Percentiles rank a stretch among this genome's conserved stretches.
Evolutionary conservation across 2,888 invertebrate species (phyloP).

Genomic region (Synergus japonicus): DNA sequence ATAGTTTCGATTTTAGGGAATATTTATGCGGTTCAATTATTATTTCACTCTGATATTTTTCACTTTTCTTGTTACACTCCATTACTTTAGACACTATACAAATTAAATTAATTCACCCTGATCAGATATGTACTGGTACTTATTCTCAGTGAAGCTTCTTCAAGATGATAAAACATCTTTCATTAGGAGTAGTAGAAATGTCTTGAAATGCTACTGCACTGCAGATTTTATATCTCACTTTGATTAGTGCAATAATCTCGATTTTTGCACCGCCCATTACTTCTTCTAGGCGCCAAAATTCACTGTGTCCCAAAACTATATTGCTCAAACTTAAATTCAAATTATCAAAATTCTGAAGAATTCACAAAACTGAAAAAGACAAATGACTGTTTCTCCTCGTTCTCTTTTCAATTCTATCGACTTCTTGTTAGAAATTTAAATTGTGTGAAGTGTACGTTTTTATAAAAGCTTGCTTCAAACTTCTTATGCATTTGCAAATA

Average conservation of each 20-base stretch:
- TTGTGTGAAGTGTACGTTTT: not conserved
- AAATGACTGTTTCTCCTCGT: not conserved
- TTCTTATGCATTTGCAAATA: slow-evolving; percentile 16
- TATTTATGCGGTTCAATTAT: not conserved
- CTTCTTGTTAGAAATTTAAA: not conserved
- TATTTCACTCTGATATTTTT: not conserved
- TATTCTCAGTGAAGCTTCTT: not conserved
- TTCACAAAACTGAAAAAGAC: not conserved
- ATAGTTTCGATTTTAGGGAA: not conserved
- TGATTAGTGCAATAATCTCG: not conserved
- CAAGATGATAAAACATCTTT: slow-evolving; percentile 7
- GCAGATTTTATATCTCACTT: slow-evolving; percentile 6
- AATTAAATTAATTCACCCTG: not conserved
- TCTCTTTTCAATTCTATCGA: not conserved
- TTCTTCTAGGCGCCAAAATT: slow-evolving; percentile 19
- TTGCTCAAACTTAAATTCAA: not conserved
- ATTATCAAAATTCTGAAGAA: not conserved
- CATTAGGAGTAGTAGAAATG: slow-evolving; percentile 13
- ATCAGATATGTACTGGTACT: not conserved
- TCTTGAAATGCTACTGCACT: slow-evolving; percentile 28
- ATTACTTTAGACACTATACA: not conserved
- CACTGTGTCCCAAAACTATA: not conserved
- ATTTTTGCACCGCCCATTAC: slow-evolving; percentile 22
- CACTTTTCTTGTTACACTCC: not conserved
- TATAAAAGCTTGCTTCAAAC: slow-evolving; percentile 21